These are phyloP conservation scores for Germaria angustata DNA, from an alignment of 2,888 invertebrate genomes.

Conservation along the genomic window DNA sequence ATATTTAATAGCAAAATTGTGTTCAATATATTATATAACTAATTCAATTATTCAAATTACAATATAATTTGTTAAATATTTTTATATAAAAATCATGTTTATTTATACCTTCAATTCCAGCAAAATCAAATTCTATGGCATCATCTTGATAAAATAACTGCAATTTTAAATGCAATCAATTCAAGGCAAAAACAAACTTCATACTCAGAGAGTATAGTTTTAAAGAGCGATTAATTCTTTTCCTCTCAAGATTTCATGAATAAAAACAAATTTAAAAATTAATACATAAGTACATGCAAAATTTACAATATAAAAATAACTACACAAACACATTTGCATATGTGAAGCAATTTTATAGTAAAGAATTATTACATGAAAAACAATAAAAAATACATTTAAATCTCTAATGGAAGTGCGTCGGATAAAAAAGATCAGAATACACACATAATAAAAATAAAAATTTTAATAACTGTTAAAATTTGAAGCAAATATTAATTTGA, in stretches of 20 bases:
- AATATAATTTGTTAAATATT: no score
- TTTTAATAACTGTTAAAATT: no score
- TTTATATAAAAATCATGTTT: no score
- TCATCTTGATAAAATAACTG: slow-evolving; percentile 29
- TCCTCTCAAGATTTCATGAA: slow-evolving; percentile 31
- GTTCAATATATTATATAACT: no score
- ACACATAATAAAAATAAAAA: no score
- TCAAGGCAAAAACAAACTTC: slow-evolving; percentile 3
- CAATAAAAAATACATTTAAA: slow-evolving; percentile 32
- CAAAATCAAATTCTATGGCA: slow-evolving; percentile 34
- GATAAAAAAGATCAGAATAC: background rate
- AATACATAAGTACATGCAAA: slow-evolving; percentile 15
- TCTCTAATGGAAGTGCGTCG: slow-evolving; percentile 10
- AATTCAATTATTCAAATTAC: no score
- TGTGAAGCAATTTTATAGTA: background rate
- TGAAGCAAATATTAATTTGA: no score
- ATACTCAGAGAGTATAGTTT: background rate
- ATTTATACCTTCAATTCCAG: no score
- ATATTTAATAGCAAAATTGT: no score
- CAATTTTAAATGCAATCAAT: background rate
- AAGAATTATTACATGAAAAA: slow-evolving; percentile 16
- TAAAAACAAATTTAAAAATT: slow-evolving; percentile 46
- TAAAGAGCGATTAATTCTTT: background rate
- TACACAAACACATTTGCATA: slow-evolving; percentile 22
- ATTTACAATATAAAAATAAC: slow-evolving; percentile 30